These are phyloP conservation scores for Zapornia atra DNA, from an alignment of 2,113 vertebrate species.

Conservation along the genomic window DNA sequence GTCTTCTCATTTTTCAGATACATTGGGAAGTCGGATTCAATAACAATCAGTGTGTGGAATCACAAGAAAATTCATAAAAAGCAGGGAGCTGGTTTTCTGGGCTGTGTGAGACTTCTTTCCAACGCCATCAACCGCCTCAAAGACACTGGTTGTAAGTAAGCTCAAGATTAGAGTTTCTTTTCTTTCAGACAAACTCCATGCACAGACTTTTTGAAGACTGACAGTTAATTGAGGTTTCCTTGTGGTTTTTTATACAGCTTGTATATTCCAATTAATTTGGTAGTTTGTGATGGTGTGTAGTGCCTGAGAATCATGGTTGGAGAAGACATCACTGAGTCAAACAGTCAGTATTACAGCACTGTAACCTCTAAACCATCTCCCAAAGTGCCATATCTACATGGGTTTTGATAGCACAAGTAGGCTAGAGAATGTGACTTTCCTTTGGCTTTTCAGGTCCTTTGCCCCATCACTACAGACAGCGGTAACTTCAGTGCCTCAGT, in stretches of 20 bases:
- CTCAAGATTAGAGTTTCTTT: not conserved
- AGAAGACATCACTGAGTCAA: too few relatives aligned
- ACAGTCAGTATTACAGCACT: too few relatives aligned
- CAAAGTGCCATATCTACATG: too few relatives aligned
- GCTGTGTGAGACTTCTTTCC: conserved; percentile 96
- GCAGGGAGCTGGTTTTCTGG: conserved; percentile 97
- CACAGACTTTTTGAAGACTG: not conserved
- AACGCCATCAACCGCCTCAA: conserved; percentile 98
- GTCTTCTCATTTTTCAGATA: conserved; percentile 80
- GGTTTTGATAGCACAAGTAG: too few relatives aligned
- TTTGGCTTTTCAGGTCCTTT: not conserved
- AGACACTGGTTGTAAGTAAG: conserved; percentile 98
- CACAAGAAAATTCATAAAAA: conserved; percentile 99
- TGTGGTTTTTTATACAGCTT: conserved; percentile 17
- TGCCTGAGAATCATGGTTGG: not conserved
- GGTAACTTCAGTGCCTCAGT: not conserved
- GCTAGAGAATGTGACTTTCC: not conserved
- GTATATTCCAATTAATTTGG: not conserved
- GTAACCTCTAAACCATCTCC: too few relatives aligned
- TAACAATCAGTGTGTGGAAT: conserved; percentile 99
- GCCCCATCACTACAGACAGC: fast-evolving
- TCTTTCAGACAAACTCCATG: not conserved
- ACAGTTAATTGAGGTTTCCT: not conserved
- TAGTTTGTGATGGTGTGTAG: not conserved
- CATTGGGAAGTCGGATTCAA: conserved; percentile 96